phyloP scores from a whole-genome alignment of 2,888 invertebrate species.

The Coenonympha glycerion region DNA sequence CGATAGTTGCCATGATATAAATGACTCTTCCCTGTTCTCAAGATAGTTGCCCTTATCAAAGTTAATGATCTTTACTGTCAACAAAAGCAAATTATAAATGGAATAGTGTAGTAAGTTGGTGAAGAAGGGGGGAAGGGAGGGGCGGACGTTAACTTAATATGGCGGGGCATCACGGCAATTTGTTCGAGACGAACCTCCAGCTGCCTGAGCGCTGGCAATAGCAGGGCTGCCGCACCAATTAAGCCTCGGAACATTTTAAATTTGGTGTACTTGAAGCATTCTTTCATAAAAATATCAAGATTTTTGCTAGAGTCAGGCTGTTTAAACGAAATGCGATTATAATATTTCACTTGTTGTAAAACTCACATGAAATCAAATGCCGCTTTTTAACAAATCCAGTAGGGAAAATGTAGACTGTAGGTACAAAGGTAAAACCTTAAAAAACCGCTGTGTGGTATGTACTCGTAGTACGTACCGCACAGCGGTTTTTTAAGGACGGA shows the following conservation, averaged over 20 bases:
- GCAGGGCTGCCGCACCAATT: conserved; percentile 46
- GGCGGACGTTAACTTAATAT: conserved; percentile 67
- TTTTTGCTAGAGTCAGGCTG: no score
- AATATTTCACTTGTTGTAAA: no score
- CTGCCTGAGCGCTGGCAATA: conserved; percentile 53
- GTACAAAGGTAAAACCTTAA: no score
- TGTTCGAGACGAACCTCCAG: conserved; percentile 68
- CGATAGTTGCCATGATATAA: no score
- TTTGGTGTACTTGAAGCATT: conserved; percentile 10
- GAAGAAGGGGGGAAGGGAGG: conserved; percentile 35
- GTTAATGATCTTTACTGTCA: conserved; percentile 37
- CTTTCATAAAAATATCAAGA: neutral
- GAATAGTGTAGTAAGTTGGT: conserved; percentile 38
- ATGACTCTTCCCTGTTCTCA: no score
- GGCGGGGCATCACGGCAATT: conserved; percentile 72
- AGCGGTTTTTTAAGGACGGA: no score
- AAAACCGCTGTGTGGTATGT: no score
- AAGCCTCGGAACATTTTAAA: conserved; percentile 16
- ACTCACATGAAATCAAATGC: no score
- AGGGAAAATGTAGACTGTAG: no score
- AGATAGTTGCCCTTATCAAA: conserved; percentile 33
- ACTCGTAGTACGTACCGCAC: no score
- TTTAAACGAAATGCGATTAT: no score
- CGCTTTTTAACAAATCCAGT: no score
- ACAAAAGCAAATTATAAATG: conserved; percentile 49